phyloP scores from a whole-genome alignment of 2,888 invertebrate genomes.

The Parelbella ahira region DNA sequence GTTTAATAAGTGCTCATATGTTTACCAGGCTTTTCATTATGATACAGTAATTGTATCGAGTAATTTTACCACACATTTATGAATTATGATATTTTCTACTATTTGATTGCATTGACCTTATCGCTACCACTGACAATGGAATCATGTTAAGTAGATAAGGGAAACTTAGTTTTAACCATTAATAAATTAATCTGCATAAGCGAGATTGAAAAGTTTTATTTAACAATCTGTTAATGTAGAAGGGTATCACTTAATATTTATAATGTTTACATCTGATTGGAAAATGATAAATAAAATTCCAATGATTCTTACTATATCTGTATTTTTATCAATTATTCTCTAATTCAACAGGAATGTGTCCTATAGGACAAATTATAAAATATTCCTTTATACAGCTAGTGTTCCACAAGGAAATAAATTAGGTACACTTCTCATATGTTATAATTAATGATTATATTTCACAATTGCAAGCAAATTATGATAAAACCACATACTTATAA shows the following conservation, averaged over 20 bases:
- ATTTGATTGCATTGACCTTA: constrained; percentile 53
- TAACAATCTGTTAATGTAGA: constrained; percentile 12
- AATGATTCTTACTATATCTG: constrained; percentile 31
- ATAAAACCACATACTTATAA: too few relatives aligned
- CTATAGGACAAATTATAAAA: constrained; percentile 47
- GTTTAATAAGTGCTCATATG: too few relatives aligned
- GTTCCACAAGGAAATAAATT: constrained; percentile 17
- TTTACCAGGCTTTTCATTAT: too few relatives aligned
- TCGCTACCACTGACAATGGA: constrained; percentile 52
- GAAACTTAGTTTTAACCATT: constrained; percentile 54
- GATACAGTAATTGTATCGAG: constrained; percentile 55
- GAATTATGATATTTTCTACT: constrained; percentile 55
- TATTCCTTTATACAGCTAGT: constrained; percentile 12
- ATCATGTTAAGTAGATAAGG: constrained; percentile 61
- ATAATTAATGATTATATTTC: constrained; percentile 3
- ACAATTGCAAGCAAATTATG: constrained; percentile 3
- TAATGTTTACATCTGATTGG: constrained; percentile 13
- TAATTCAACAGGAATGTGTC: constrained; percentile 58
- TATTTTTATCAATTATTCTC: constrained; percentile 42
- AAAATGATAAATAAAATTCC: constrained; percentile 34
- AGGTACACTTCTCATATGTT: constrained; percentile 4
- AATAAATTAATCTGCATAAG: constrained; percentile 68
- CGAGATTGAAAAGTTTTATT: constrained; percentile 34
- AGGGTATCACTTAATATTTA: constrained; percentile 17
- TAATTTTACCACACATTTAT: constrained; percentile 50